Conservation (phyloP, 2,113 vertebrate species). For the Takifugu flavidus region DNA sequence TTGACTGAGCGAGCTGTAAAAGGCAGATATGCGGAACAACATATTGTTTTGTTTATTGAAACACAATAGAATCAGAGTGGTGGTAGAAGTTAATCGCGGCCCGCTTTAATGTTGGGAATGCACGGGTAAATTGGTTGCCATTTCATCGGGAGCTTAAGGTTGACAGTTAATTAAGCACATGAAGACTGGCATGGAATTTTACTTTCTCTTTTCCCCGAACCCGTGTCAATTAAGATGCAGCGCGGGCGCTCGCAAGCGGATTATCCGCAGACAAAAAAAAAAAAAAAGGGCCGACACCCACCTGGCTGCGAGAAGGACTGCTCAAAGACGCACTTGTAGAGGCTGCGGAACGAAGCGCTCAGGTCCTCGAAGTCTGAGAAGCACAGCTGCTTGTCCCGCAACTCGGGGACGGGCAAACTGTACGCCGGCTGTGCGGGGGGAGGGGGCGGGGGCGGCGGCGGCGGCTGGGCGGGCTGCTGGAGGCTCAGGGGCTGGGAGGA, state of each 20-base stretch:
- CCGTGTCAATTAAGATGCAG: slow-evolving; percentile 24
- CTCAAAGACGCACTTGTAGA: slow-evolving; percentile 87
- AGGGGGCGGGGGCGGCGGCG: slow-evolving; percentile 47
- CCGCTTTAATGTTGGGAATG: slow-evolving; percentile 30
- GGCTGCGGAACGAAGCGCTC: slow-evolving; percentile 85
- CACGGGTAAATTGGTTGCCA: slow-evolving; percentile 41
- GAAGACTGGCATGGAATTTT: slow-evolving; percentile 32
- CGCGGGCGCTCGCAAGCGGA: slow-evolving; percentile 10
- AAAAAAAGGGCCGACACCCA: slow-evolving; percentile 52
- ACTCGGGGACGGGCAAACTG: slow-evolving; percentile 73
- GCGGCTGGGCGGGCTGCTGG: slow-evolving; percentile 61
- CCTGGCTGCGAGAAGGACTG: slow-evolving; percentile 84
- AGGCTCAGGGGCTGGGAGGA: slow-evolving; percentile 79
- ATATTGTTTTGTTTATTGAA: slow-evolving; percentile 70
- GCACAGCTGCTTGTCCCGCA: slow-evolving; percentile 77
- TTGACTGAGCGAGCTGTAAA: slow-evolving; percentile 69
- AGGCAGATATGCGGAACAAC: slow-evolving; percentile 70
- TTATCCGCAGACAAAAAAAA: slow-evolving; percentile 3
- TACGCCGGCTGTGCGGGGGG: slow-evolving; percentile 75
- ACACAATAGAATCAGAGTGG: slow-evolving; percentile 55
- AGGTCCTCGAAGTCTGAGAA: slow-evolving; percentile 88
- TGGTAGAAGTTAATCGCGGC: slow-evolving; percentile 52
- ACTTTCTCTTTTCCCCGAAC: neutral
- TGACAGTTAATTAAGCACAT: slow-evolving; percentile 65
- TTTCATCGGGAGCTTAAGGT: slow-evolving; percentile 43